Conservation (phyloP, 2,797 vertebrate species). For the Hipposideros larvatus region DNA sequence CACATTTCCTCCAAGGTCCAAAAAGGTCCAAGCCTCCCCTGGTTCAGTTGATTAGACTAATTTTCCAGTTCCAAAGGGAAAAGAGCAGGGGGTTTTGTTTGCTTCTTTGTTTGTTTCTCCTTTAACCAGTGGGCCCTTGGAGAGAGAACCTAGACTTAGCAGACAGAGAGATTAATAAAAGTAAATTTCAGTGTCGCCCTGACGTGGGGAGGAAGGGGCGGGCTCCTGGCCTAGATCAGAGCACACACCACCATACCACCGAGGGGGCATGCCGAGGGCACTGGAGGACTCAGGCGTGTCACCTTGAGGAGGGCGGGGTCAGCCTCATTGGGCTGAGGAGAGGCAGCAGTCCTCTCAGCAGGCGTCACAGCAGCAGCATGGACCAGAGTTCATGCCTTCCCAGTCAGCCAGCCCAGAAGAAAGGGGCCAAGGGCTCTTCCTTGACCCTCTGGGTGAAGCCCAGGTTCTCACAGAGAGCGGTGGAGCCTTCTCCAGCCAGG, state of each 20-base stretch:
- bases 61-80: background rate
- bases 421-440: background rate
- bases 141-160: background rate
- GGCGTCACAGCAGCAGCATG: background rate
- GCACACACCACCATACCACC: background rate
- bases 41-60: background rate
- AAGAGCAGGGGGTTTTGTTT: background rate
- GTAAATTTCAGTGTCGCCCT: no score
- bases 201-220: background rate
- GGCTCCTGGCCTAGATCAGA: background rate
- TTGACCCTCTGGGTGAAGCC: background rate
- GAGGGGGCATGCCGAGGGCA: background rate
- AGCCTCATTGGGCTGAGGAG: background rate
- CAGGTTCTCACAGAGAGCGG: background rate
- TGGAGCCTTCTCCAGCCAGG: background rate
- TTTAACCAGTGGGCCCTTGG: background rate
- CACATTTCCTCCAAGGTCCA: background rate
- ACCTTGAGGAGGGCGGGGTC: background rate
- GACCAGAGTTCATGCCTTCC: background rate
- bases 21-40: background rate
- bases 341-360: background rate
- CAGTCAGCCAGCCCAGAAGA: background rate
- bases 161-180: background rate
- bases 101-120: background rate
- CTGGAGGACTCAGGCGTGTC: background rate